Conservation (phyloP, 1,140 invertebrate species). For the Diorhabda carinulata region DNA sequence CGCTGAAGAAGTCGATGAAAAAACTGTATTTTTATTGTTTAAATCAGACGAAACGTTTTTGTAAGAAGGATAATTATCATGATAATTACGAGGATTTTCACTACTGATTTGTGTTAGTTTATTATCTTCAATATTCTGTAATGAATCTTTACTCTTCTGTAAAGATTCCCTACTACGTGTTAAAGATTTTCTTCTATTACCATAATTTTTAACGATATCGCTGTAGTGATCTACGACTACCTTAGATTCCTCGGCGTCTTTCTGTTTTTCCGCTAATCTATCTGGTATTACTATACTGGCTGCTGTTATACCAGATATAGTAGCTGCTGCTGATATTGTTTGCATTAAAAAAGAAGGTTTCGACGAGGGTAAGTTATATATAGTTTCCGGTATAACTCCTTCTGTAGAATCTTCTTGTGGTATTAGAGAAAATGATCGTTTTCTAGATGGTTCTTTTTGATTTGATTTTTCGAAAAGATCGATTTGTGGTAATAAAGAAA, state of each 20-base stretch:
- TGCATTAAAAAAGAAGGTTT: slow-evolving; percentile 20
- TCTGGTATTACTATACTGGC: slow-evolving; percentile 43
- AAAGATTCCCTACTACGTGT: not conserved
- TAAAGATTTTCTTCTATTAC: slow-evolving; percentile 47
- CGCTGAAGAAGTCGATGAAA: not conserved
- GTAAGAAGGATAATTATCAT: not conserved
- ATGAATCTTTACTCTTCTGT: not conserved
- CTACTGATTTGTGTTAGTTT: not conserved
- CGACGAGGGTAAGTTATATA: slow-evolving; percentile 7
- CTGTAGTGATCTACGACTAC: slow-evolving; percentile 75
- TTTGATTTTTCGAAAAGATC: not conserved
- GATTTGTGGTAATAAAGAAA: slow-evolving; percentile 18
- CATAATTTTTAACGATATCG: slow-evolving; percentile 70
- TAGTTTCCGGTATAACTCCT: not conserved
- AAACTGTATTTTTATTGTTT: not conserved
- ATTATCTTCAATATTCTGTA: not conserved
- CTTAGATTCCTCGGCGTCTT: slow-evolving; percentile 57
- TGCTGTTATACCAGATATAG: slow-evolving; percentile 40
- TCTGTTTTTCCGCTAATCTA: slow-evolving; percentile 33
- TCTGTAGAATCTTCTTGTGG: slow-evolving; percentile 6
- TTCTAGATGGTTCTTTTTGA: not conserved
- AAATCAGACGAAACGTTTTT: not conserved
- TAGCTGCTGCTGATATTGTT: slow-evolving; percentile 34
- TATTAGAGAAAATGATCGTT: slow-evolving; percentile 22
- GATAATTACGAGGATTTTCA: not conserved